Base-by-base conservation (phyloP, 2,888 invertebrate genomes). In the Leptinotarsa juncta region DNA sequence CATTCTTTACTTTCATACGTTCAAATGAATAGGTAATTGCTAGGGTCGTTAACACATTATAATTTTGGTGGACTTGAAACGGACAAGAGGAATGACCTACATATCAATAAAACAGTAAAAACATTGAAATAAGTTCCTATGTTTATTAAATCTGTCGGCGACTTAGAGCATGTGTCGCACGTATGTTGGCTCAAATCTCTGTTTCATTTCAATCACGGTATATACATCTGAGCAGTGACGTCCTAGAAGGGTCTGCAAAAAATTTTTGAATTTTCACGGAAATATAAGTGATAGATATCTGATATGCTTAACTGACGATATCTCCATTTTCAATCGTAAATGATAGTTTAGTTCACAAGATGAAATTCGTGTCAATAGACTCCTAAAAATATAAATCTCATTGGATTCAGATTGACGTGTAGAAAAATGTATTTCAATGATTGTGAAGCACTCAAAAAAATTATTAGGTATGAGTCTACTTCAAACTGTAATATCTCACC, bases 161-260 rank as follows among this genome's bases (percentile, higher is more conserved):
- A 73, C 67, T 65, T 42, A 60, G 69, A 75, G 77, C 81, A 81
- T 79, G 74, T 81, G 81, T 78, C 78, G 78, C 76, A 77, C 79
- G 78, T 79, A 79, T 81, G 81, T 80, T 74, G 79, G 7, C 32
- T 62, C 32, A 32, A 42, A 62, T 62, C n/a, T 62, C 62, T 62
- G 62, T 62, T 62, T 32, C 26, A 42, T 62, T 62, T 62, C 42
- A 62, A n/a, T 32, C 32, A 42, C 62, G 32, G 62, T 42, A 42
- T n/a, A 62, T 62, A 42, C 62, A 18, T 42, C 20, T 20, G 32
- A 42, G 32, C 62, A 62, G 62, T 62, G 62, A 18, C 42, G 42
- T 62, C 10, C 42, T 32, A 42, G 42, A 42, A 18, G 16, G 62
- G 20, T 51, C 16, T 42, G 42, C 32, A 10, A 42, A 42, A 4